Base-by-base conservation (phyloP, 1,140 invertebrate genomes). In the Drosophila sechellia region DNA sequence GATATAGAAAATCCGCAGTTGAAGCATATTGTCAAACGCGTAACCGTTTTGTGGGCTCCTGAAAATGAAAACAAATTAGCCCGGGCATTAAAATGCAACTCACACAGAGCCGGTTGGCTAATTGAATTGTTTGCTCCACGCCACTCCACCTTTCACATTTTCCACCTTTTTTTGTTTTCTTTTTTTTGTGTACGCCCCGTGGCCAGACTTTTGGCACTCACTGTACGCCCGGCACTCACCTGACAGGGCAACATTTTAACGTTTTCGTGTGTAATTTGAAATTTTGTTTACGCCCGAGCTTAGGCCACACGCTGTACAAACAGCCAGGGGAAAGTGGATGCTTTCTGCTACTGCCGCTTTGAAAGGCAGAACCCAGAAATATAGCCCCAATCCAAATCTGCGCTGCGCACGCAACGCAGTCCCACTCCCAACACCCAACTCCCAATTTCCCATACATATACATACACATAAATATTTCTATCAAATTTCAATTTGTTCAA, bases 401-500 rank as follows among this genome's bases (percentile, higher is more conserved):
- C 45, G 45, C 69, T 73, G 72, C 69, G 72, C 72, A 72, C 61
- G 61, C 61, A 72, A 52, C 12, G 39, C 37, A 58, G 39, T 8
- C 22, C 5, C 8, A 31, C 27, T 27, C 0, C 27, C 27, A 27
- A 5, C 27, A 6, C 27, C 5, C 5, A 27, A 8, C 6, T 31
- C 31, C 31, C 20, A 40, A 49, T 27, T 50, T 48, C 31, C 39
- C 25, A 55, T 31, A 63, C 2, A 31, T 8, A 8, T 8, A 31
- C 10, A 31, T 8, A 49, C 20, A 71, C 56, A 80, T 78, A 78
- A 74, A 81, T 79, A 89, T 89, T 87, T 89, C 84, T 87, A 87
- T 89, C 83, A 87, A 83, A 87, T 87, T 87, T 87, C 84, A 87
- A 87, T 86, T 87, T 87, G 83, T 69, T 86, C 64, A 87, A 76